These are phyloP conservation scores for Eupleurogrammus muticus DNA, from an alignment of 2,797 vertebrate species.

Conservation along the genomic window DNA sequence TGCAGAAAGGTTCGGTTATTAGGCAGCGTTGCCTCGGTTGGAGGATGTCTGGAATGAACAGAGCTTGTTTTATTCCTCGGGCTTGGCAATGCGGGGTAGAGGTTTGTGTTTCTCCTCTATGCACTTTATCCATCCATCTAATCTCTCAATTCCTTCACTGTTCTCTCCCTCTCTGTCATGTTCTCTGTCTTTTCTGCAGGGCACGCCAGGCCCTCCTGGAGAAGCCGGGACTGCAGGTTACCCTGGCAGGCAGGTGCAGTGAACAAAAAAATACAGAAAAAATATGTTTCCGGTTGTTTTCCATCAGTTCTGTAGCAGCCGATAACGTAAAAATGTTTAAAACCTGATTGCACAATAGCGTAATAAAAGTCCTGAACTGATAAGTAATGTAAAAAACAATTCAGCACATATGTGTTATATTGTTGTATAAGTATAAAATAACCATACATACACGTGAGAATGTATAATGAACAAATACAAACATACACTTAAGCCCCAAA, in stretches of 20 bases:
- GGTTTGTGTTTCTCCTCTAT: slow-evolving; percentile 74
- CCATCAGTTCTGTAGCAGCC: slow-evolving; percentile 25
- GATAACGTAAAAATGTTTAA: too few relatives aligned
- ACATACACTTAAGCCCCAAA: too few relatives aligned
- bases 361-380: too few relatives aligned
- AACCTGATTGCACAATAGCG: too few relatives aligned
- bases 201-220: slow-evolving; percentile 89
- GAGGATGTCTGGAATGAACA: slow-evolving; percentile 71
- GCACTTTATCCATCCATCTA: slow-evolving; percentile 75
- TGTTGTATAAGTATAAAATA: too few relatives aligned
- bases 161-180: slow-evolving; percentile 67
- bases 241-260: slow-evolving; percentile 99
- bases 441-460: too few relatives aligned
- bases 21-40: slow-evolving; percentile 40
- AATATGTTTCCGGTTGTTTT: slow-evolving; percentile 67
- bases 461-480: too few relatives aligned
- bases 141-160: slow-evolving; percentile 67
- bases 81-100: slow-evolving; percentile 60
- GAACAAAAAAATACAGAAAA: slow-evolving; percentile 84
- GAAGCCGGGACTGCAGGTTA: slow-evolving; percentile 91
- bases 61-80: slow-evolving; percentile 78
- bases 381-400: too few relatives aligned
- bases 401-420: too few relatives aligned
- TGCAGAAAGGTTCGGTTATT: slow-evolving; percentile 54
- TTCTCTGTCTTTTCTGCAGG: slow-evolving; percentile 80